Conservation (phyloP, 2,113 vertebrate genomes). For the Acrocephalus arundinaceus region DNA sequence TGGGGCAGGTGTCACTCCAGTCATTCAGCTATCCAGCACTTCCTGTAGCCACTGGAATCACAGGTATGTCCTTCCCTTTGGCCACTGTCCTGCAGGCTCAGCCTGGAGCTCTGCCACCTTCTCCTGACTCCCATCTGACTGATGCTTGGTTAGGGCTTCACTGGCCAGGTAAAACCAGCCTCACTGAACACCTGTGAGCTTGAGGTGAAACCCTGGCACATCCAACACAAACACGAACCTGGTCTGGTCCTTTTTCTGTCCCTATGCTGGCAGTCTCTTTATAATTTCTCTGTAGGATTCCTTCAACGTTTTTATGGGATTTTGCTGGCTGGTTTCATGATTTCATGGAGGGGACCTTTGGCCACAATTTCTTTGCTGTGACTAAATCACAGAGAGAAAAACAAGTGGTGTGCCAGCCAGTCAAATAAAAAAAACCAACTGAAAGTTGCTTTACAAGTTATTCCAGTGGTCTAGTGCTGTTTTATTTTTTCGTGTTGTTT, state of each 20-base stretch:
- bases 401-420: not conserved
- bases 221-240: not conserved
- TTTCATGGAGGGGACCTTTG: not conserved
- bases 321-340: not conserved
- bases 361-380: not conserved
- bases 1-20: not conserved
- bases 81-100: not conserved
- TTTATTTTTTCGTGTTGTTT: not conserved
- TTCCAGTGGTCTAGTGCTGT: not conserved
- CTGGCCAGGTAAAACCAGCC: too few relatives aligned
- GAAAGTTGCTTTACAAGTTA: not conserved
- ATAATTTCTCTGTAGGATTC: not conserved
- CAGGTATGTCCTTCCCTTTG: fast-evolving
- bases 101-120: not conserved
- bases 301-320: not conserved
- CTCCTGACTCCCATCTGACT: not conserved
- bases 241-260: too few relatives aligned
- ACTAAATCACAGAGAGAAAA: not conserved
- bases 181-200: fast-evolving
- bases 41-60: not conserved
- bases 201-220: not conserved
- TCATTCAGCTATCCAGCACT: not conserved
- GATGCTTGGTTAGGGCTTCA: not conserved
- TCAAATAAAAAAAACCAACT: fast-evolving
- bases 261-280: fast-evolving